Evolutionary conservation across 2,797 vertebrate species (phyloP).

Genomic region (Melanogrammus aeglefinus): DNA sequence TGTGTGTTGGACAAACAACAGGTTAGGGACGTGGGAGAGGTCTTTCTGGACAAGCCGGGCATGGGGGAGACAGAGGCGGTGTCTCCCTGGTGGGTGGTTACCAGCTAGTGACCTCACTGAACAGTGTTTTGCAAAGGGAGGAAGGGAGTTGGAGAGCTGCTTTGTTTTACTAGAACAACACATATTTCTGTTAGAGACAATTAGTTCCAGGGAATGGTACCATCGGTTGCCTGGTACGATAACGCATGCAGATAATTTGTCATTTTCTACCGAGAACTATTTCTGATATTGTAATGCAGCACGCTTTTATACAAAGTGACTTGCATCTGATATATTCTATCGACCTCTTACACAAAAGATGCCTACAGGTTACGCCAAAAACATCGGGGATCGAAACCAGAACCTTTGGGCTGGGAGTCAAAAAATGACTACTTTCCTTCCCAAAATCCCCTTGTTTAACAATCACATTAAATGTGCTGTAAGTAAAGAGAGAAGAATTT

Average conservation of each 20-base stretch:
- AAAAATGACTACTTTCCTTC: not conserved
- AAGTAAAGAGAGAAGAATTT: not conserved
- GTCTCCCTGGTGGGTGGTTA: not conserved
- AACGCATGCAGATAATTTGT: not conserved
- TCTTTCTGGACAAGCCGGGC: conserved; percentile 38
- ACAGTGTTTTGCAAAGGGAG: not conserved
- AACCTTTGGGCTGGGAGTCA: not conserved
- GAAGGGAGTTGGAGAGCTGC: not conserved
- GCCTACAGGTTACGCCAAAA: not conserved
- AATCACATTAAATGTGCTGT: not conserved
- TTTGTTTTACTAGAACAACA: not conserved
- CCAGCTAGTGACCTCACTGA: not conserved
- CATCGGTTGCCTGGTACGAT: not conserved
- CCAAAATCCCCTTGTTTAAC: not conserved
- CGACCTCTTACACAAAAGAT: not conserved
- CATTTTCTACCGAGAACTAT: not conserved
- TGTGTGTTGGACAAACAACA: conserved; percentile 58
- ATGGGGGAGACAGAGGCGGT: conserved; percentile 23
- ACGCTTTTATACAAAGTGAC: no score
- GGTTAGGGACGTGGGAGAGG: conserved; percentile 27
- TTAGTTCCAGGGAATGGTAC: no score
- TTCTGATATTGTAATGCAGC: not conserved
- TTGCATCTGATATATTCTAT: no score
- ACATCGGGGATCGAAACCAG: not conserved
- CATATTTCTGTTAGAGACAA: not conserved